Base-by-base conservation (phyloP, 1,140 invertebrate species). In the Apis cerana region DNA sequence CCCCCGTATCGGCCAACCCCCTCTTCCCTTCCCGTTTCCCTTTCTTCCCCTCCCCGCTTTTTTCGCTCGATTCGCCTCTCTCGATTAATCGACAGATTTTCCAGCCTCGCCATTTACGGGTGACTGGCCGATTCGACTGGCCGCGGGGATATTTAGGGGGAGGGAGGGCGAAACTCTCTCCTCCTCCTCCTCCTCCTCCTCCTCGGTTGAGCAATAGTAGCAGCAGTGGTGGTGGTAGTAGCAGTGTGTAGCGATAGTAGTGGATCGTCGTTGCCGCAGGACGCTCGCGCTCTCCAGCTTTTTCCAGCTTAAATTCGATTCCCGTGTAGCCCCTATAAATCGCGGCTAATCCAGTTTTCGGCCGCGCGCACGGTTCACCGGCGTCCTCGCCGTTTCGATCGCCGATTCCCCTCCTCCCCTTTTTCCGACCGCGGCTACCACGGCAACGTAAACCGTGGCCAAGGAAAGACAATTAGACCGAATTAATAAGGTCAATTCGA, bases 401-500 rank as follows among this genome's bases (percentile, higher is more conserved):
- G 50, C 10, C 27, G 62, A 64, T 64, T 33, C 27, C 62, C 23
- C 15, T 27, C 27, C 67, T n/a, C 21, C 43, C 15, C 43, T n/a
- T 21, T n/a, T n/a, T n/a, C 3, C 9, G 10, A 15, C n/a, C 27
- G 21, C 19, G 5, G 33, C 33, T 4, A 33, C 33, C 33, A 33
- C 33, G 2, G 33, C 2, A 33, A 33, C 33, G 74, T 83, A 61
- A 74, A 84, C 58, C 67, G 52, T 23, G 33, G 75, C n/a, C 19
- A 17, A 19, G 75, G 48, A 52, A n/a, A 50, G 62, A 72, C 52
- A 82, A 82, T 82, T 78, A 68, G 71, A 27, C 61, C 75, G 75
- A 72, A 69, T 84, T 86, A 74, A 87, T 80, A 75, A 80, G 76
- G 85, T 84, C 81, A 77, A 86, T 33, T 87, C 58, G 81, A 67